Base-by-base conservation (phyloP, 2,888 invertebrate species). In the Parascotia fuliginaria region DNA sequence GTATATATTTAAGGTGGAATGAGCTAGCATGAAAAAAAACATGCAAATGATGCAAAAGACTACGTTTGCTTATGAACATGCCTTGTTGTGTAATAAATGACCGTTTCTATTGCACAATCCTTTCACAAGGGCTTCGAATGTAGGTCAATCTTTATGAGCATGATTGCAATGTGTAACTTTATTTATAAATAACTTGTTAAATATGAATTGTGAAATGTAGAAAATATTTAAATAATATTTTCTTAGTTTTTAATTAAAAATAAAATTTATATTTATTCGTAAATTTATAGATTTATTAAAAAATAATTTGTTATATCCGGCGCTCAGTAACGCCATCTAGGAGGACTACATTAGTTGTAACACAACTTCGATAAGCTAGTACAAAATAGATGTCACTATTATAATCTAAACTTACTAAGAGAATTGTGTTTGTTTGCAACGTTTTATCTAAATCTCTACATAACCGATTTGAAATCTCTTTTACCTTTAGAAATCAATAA, bases 81-180 rank as follows among this genome's bases (percentile, higher is more conserved):
- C 72, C 77, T 78, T 76, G 87, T 91, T 90, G 91, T 87, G 90
- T 90, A 89, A 91, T 88, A 89, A 89, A 89, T 92, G 89, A 89
- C 90, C 89, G 92, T 91, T 92, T 91, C 88, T 87, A 88, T 92
- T 92, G 88, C 92, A 92, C 92, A 92, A 92, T 92, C 92, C 91
- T 92, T 92, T 92, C 92, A 91, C 92, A 92, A 92, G 92, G 90
- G 92, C 91, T 88, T 74, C 64, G 75, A 91, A 92, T 89, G 87
- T 92, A 92, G 92, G 92, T 92, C 92, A 92, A 86, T 89, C 86
- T 88, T 84, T 86, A 84, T 77, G 79, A 86, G 81, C 79, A 80
- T 78, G 79, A 81, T 83, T 85, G 76, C 80, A 78, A 77, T 60
- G 74, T 77, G 66, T 69, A 69, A 65, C 63, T 64, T 65, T 55